Evolutionary conservation across 2,113 vertebrate species (phyloP).

Genomic region (Coturnix japonica): DNA sequence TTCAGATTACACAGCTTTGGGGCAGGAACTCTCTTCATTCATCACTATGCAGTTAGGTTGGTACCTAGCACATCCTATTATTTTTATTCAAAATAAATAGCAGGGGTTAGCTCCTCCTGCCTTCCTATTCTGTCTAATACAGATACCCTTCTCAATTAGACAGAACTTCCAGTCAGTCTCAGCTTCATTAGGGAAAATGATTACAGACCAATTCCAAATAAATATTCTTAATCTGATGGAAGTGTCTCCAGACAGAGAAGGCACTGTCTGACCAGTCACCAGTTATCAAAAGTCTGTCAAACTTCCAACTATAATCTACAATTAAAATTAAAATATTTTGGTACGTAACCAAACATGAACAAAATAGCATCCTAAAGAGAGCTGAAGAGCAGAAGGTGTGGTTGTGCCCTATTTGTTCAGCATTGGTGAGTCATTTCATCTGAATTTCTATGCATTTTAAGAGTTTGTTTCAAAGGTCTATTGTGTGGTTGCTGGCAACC

Average conservation of each 20-base stretch:
- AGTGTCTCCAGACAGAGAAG: conserved; percentile 4
- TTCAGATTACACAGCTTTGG: neutral
- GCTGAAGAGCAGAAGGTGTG: conserved; percentile 23
- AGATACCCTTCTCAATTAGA: neutral
- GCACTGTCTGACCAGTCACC: neutral
- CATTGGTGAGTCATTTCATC: conserved; percentile 71
- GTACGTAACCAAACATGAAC: conserved; percentile 51
- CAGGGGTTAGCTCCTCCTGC: neutral
- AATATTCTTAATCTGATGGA: neutral
- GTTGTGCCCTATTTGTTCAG: conserved; percentile 54
- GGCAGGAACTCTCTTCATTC: neutral
- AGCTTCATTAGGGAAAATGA: neutral
- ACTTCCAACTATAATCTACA: conserved; percentile 45
- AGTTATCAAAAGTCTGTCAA: conserved; percentile 19
- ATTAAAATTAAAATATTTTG: conserved; percentile 65
- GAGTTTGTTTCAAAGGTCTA: conserved; percentile 71
- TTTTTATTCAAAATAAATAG: conserved; percentile 23
- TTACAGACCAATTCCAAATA: neutral
- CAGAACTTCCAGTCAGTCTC: neutral
- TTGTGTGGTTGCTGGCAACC: conserved; percentile 75
- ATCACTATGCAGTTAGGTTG: neutral
- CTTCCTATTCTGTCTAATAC: neutral
- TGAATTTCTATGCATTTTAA: conserved; percentile 75
- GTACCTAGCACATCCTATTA: neutral
- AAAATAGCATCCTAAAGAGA: conserved; percentile 60